Evolutionary conservation across 2,888 invertebrate species (phyloP).

Genomic region (Dendrolimus pini): DNA sequence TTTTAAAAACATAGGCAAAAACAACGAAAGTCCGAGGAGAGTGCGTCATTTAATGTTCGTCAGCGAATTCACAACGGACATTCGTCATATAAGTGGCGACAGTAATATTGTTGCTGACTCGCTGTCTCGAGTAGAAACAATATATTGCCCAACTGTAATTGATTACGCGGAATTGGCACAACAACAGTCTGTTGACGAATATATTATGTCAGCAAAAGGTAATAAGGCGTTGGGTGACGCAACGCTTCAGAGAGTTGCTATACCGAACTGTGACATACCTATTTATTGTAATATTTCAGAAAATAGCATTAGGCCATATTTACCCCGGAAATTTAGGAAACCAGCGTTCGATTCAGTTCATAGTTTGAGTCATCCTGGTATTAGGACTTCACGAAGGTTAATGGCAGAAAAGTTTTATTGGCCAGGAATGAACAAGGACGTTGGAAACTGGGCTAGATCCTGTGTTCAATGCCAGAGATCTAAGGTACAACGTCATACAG

Average conservation of each 20-base stretch:
- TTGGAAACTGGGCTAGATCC: conserved; percentile 7
- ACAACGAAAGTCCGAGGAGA: conserved; percentile 12
- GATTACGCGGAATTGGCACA: conserved; percentile 13
- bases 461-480: conserved; percentile 13
- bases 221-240: background rate
- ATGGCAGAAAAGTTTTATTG: conserved; percentile 8
- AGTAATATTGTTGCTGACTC: conserved; percentile 13
- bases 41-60: conserved; percentile 11
- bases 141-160: conserved; percentile 7
- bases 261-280: conserved; percentile 2
- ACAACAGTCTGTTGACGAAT: conserved; percentile 5
- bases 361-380: conserved; percentile 6
- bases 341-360: conserved; percentile 4
- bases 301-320: conserved; percentile 6
- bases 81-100: conserved; percentile 8
- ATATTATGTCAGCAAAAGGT: background rate
- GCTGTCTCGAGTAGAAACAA: conserved; percentile 10
- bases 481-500: conserved; percentile 11
- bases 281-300: conserved; percentile 10
- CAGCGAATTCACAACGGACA: conserved; percentile 13
- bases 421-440: conserved; percentile 9
- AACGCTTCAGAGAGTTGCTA: background rate
- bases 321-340: conserved; percentile 7
- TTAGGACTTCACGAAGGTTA: conserved; percentile 1
- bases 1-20: conserved; percentile 5